These are phyloP conservation scores for Drosophila tripunctata DNA, from an alignment of 2,888 invertebrate species.

Conservation along the genomic window DNA sequence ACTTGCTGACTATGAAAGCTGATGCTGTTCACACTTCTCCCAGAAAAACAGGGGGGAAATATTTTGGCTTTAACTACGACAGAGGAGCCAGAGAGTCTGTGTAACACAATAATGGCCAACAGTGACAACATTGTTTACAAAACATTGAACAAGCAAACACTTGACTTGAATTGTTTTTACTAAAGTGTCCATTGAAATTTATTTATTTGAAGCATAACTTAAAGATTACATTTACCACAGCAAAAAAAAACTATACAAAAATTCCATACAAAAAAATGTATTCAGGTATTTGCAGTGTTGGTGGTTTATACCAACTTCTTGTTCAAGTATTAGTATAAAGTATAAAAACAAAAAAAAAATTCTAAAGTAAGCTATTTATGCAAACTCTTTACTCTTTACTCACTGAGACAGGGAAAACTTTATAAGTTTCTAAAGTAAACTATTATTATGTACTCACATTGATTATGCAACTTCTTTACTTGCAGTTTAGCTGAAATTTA, in stretches of 20 bases:
- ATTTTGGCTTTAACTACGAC: constrained; percentile 15
- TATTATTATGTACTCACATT: constrained; percentile 73
- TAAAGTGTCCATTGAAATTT: constrained; percentile 37
- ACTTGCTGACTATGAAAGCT: constrained; percentile 66
- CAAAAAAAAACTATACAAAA: not conserved
- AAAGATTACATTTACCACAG: not conserved
- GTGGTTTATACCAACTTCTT: constrained; percentile 7
- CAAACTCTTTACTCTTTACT: constrained; percentile 22
- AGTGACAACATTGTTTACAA: constrained; percentile 35
- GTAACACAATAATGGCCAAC: constrained; percentile 30
- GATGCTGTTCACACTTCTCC: constrained; percentile 56
- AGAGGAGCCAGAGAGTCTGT: constrained; percentile 9
- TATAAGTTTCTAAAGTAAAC: constrained; percentile 53
- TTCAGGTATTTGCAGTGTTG: constrained; percentile 22
- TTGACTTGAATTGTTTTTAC: constrained; percentile 55
- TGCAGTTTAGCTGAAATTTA: constrained; percentile 50
- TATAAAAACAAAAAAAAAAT: constrained; percentile 38
- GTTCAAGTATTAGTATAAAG: constrained; percentile 52
- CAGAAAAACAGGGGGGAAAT: constrained; percentile 22
- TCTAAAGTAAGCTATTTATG: constrained; percentile 53
- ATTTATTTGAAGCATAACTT: constrained; percentile 30
- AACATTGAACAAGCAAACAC: constrained; percentile 39
- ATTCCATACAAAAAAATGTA: not conserved
- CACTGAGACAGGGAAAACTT: constrained; percentile 37
- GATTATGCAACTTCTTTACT: constrained; percentile 67